Evolutionary conservation across 2,888 invertebrate species (phyloP).

Genomic region (Machimus rusticus): DNA sequence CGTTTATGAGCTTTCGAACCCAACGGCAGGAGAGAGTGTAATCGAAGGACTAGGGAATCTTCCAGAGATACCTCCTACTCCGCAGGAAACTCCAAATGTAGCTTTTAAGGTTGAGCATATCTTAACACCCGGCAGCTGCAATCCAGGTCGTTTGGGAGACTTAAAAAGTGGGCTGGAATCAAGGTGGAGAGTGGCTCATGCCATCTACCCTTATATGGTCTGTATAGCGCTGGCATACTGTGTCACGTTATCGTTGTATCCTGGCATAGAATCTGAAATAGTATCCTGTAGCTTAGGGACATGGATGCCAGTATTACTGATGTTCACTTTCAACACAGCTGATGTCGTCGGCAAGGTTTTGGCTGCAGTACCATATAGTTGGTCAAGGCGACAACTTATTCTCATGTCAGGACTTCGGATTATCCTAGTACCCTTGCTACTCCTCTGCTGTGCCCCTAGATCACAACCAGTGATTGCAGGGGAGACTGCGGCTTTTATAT

Average conservation of each 20-base stretch:
- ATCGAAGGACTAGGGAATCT: constrained; percentile 60
- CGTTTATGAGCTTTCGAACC: constrained; percentile 79
- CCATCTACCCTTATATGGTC: constrained; percentile 90
- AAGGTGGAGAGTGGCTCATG: constrained; percentile 81
- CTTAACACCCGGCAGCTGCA: constrained; percentile 59
- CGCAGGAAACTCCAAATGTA: constrained; percentile 57
- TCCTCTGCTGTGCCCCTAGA: constrained; percentile 83
- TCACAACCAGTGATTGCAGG: constrained; percentile 74
- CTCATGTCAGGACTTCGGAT: constrained; percentile 77
- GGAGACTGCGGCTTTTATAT: constrained; percentile 72
- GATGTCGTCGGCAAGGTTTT: constrained; percentile 87
- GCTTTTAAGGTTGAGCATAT: constrained; percentile 63
- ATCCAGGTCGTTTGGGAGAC: constrained; percentile 59
- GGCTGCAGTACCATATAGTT: constrained; percentile 81
- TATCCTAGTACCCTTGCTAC: constrained; percentile 79
- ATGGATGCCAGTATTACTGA: constrained; percentile 92
- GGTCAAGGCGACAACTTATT: constrained; percentile 81
- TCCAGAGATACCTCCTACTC: constrained; percentile 59
- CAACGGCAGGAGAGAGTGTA: constrained; percentile 65
- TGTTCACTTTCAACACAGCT: constrained; percentile 87
- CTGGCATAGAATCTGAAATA: constrained; percentile 89
- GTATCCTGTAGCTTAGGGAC: constrained; percentile 81
- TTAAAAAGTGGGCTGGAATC: constrained; percentile 63
- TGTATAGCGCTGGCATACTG: constrained; percentile 89
- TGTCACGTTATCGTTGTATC: constrained; percentile 87